phyloP scores from a whole-genome alignment of 2,888 invertebrate genomes.

The Dugesia japonica region DNA sequence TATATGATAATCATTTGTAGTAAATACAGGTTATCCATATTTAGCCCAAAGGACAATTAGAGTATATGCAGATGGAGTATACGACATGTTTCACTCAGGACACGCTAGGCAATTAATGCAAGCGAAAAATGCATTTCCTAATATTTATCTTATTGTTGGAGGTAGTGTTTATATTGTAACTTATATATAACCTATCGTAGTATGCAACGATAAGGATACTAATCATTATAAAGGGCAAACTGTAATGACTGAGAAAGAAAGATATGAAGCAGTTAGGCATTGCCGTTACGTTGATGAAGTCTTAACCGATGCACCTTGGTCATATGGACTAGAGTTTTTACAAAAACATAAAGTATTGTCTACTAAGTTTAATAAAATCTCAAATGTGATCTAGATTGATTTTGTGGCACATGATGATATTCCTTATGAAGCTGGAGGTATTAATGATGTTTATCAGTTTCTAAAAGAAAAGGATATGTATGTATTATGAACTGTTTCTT shows the following conservation, averaged over 20 bases:
- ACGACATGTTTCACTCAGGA: slow-evolving; percentile 94
- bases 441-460: slow-evolving; percentile 64
- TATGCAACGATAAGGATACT: slow-evolving; percentile 69
- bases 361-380: slow-evolving; percentile 27
- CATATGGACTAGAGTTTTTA: slow-evolving; percentile 70
- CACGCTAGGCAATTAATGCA: slow-evolving; percentile 89
- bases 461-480: slow-evolving; percentile 69
- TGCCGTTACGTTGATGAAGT: slow-evolving; percentile 98
- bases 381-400: slow-evolving; percentile 60
- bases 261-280: slow-evolving; percentile 87
- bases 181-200: too few species aligned
- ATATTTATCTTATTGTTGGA: slow-evolving; percentile 89
- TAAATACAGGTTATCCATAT: too few species aligned
- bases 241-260: slow-evolving; percentile 83
- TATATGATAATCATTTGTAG: too few species aligned
- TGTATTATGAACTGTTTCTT: too few species aligned
- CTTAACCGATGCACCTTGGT: slow-evolving; percentile 80
- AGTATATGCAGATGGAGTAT: slow-evolving; percentile 94
- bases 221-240: slow-evolving; percentile 74
- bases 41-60: slow-evolving; percentile 66
- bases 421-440: slow-evolving; percentile 69
- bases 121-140: slow-evolving; percentile 84
- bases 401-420: slow-evolving; percentile 97
- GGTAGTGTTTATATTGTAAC: slow-evolving; percentile 46
- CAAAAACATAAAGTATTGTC: slow-evolving; percentile 62